Evolutionary conservation across 2,888 invertebrate genomes (phyloP).

Genomic region (Gymnosoma rotundatum): DNA sequence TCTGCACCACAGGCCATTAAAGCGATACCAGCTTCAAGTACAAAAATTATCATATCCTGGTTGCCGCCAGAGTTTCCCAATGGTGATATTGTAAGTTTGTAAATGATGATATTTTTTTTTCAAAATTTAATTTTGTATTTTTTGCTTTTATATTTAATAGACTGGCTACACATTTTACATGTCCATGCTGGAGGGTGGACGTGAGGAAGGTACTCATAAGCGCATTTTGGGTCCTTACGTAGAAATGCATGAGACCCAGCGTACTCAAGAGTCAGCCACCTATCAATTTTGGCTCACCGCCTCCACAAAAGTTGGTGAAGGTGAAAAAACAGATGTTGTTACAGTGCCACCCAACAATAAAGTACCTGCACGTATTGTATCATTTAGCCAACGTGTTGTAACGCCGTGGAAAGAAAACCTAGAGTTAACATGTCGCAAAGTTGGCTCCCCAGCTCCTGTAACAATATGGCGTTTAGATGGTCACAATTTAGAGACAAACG

Average conservation of each 20-base stretch:
- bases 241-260: conserved; percentile 87
- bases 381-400: conserved; percentile 90
- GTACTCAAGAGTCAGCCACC: conserved; percentile 88
- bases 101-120: too few relatives aligned
- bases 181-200: conserved; percentile 90
- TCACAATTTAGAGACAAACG: conserved; percentile 87
- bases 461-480: conserved; percentile 91
- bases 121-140: too few relatives aligned
- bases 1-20: conserved; percentile 95
- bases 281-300: conserved; percentile 89
- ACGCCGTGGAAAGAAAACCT: conserved; percentile 95
- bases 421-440: conserved; percentile 91
- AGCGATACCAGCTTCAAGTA: conserved; percentile 92
- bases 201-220: conserved; percentile 90
- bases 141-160: conserved; percentile 69
- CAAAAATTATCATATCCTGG: conserved; percentile 95
- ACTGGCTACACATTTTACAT: conserved; percentile 91
- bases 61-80: conserved; percentile 92
- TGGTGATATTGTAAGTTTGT: conserved; percentile 87
- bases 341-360: conserved; percentile 89
- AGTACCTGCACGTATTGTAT: conserved; percentile 94
- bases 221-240: conserved; percentile 87
- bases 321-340: conserved; percentile 89
- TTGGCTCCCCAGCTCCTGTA: conserved; percentile 90
- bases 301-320: conserved; percentile 92